Evolutionary conservation across 2,113 vertebrate species (phyloP).

Genomic region (zebrafish (Danio rerio)): GRCz12tu NC_133198.1:32382501-32383000

Average conservation of each 20-base stretch:
- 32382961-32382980: slow-evolving; percentile 76
- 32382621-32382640: slow-evolving; percentile 61
- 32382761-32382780: slow-evolving; percentile 75
- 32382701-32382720: slow-evolving; percentile 60
- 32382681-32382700: slow-evolving; percentile 62
- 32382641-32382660: slow-evolving; percentile 66
- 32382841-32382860: slow-evolving; percentile 72
- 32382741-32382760: slow-evolving; percentile 85
- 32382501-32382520: slow-evolving; percentile 70
- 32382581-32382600: slow-evolving; percentile 55
- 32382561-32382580: slow-evolving; percentile 52
- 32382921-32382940: slow-evolving; percentile 63
- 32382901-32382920: slow-evolving; percentile 43
- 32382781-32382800: slow-evolving; percentile 73
- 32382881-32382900: slow-evolving; percentile 64
- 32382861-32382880: slow-evolving; percentile 74
- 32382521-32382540: slow-evolving; percentile 70
- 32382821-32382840: slow-evolving; percentile 80
- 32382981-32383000: slow-evolving; percentile 80
- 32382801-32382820: slow-evolving; percentile 79
- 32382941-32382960: slow-evolving; percentile 64
- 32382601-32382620: slow-evolving; percentile 38
- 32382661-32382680: slow-evolving; percentile 64
- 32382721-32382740: slow-evolving; percentile 70
- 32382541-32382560: slow-evolving; percentile 59